These are phyloP conservation scores for Dufourea novaeangliae DNA, from an alignment of 1,140 invertebrate species.

Conservation along the genomic window DNA sequence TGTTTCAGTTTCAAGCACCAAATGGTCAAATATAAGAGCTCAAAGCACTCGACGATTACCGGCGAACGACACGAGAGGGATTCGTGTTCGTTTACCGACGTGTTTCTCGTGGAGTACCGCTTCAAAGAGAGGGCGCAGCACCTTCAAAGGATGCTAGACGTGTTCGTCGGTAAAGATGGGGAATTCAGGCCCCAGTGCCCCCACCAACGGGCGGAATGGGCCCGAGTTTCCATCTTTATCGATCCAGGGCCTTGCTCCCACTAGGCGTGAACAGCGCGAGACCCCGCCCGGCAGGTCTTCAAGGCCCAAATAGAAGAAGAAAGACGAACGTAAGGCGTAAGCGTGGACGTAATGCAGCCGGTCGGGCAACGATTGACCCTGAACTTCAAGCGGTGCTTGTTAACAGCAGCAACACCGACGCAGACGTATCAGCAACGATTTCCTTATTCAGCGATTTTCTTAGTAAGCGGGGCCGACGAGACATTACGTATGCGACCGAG, in stretches of 20 bases:
- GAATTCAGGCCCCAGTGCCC: neutral
- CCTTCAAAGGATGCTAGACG: constrained; percentile 8
- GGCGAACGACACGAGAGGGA: neutral
- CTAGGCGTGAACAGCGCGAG: constrained; percentile 40
- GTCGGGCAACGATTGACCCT: constrained; percentile 75
- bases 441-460: constrained; percentile 79
- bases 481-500: constrained; percentile 65
- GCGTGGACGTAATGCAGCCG: constrained; percentile 69
- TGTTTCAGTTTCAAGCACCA: too few relatives aligned
- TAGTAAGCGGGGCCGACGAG: constrained; percentile 52
- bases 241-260: constrained; percentile 47
- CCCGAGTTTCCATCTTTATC: constrained; percentile 25
- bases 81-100: constrained; percentile 13
- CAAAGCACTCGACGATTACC: neutral
- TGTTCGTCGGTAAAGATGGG: constrained; percentile 38
- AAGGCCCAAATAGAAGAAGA: constrained; percentile 78
- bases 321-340: constrained; percentile 66
- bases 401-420: constrained; percentile 53
- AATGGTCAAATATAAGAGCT: neutral
- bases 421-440: constrained; percentile 65
- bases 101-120: neutral
- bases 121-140: constrained; percentile 46
- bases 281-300: constrained; percentile 67
- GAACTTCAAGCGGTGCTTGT: constrained; percentile 71
- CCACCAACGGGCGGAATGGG: constrained; percentile 10